Base-by-base conservation (phyloP, 2,113 vertebrate genomes). In the Trogon melanurus region DNA sequence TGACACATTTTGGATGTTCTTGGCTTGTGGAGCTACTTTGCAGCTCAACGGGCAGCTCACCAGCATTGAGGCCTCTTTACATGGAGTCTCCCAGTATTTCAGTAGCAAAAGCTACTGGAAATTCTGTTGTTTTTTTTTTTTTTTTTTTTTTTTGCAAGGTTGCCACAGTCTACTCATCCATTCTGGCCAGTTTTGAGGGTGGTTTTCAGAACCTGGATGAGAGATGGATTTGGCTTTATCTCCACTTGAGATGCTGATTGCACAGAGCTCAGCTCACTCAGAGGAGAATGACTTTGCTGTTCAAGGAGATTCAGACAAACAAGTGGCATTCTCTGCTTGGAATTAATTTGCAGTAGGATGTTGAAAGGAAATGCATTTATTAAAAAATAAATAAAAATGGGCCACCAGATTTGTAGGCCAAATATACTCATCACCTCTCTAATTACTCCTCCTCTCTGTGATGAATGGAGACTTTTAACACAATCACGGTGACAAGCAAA, bases 31-130 rank as follows among this genome's bases (percentile, higher is more conserved):
- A 78, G 18, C 16, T 15, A 5, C 25, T 54, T 54, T 20, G 58
- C 18, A 58, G 71, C 54, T 56, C n/a, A 69, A 18, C 16, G 18
- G 13, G 15, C 16, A 47, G 34, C 13, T 34, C 69, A 41, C 76
- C 72, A 30, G n/a, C 38, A n/a, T 7, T 0, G 4, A 23, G 38
- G 25, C 0, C 4, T 70, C 30, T 47, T 75, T 73, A 4, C 5
- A 4, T 5, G 54, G 56, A 34, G 9, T 30, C 10, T 88, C 32
- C 34, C 32, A 22, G 38, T 79, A 26, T 27, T 85, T 13, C 6
- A 1, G 30, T 0, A 61, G 36, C 4, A 58, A 26, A 83, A 79
- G 22, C 30, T 21, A 16, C 7, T 47, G 8, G 44, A 72, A 79
- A 79, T 6, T 5, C 6, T 7, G 0, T 2, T n/a, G 25, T 29